Base-by-base conservation (phyloP, 2,113 vertebrate genomes). In the Crotalus horridus region DNA sequence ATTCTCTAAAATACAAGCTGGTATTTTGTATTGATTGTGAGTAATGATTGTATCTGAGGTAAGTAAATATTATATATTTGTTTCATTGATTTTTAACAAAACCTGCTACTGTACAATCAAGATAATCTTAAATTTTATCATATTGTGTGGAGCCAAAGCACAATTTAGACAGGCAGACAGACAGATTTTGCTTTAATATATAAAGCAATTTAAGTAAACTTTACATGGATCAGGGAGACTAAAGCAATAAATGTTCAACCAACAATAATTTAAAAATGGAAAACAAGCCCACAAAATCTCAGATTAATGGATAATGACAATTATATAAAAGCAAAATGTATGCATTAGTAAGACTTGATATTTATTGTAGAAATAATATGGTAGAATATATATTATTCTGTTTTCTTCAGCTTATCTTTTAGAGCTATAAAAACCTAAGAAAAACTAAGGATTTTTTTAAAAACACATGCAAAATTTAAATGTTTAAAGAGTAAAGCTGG, bases 1-100 rank as follows among this genome's bases (percentile, higher is more conserved):
- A 93, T 92, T 94, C 96, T 97, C 93, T 95, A 96, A 95, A 96
- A 90, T 93, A 96, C 95, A 97, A 93, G 94, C 81, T 95, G 53
- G 90, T 91, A 88, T 55, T 92, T 61, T 89, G 93, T 58, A 94
- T 94, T 92, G 81, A 12, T 89, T 90, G 90, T 81, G 89, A 85
- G 92, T 97, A 97, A 96, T 81, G 51, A 90, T 74, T 59, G 56
- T n/a, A 81, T 43, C 17, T 81, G 17, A 81, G 7, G 33, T 81
- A 81, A 81, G 17, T 81, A 81, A 81, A 81, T 20, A 81, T 81
- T 81, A 43, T 43, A 9, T 81, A 81, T 81, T 13, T 81, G n/a
- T 74, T 81, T 43, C 7, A 81, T 4, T 81, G 17, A 81, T 43
- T 81, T 81, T 81, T 39, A 81, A 21, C 17, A 21, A 81, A 81